Percentiles rank a stretch among this genome's conserved stretches.
phyloP scores from a whole-genome alignment of 2,113 vertebrate genomes.

The Anoplopoma fimbria region DNA sequence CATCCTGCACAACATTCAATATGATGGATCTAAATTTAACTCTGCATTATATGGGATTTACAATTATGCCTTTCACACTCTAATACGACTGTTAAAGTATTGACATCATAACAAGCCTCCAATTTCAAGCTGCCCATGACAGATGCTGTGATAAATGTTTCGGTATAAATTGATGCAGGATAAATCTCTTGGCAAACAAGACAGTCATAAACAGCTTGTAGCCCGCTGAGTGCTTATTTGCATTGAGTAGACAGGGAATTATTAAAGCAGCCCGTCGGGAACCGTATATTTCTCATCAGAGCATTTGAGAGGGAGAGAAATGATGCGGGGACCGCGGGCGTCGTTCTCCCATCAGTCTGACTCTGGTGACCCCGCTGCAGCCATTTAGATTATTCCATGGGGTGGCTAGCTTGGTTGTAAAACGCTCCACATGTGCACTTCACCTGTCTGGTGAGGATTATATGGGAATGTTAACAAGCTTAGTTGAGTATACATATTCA shows the following conservation, averaged over 20 bases:
- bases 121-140: slow-evolving; percentile 51
- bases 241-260: slow-evolving; percentile 54
- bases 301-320: not conserved
- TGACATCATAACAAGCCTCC: slow-evolving; percentile 57
- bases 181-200: slow-evolving; percentile 67
- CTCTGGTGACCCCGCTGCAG: not conserved
- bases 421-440: slow-evolving; percentile 53
- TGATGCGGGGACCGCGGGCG: not conserved
- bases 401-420: not conserved
- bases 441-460: slow-evolving; percentile 53
- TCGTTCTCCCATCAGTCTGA: slow-evolving; percentile 2
- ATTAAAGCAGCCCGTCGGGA: slow-evolving; percentile 45
- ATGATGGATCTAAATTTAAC: slow-evolving; percentile 52
- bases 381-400: slow-evolving; percentile 31
- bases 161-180: slow-evolving; percentile 66
- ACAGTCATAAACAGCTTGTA: slow-evolving; percentile 64
- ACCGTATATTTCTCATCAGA: not conserved
- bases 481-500: slow-evolving; percentile 67
- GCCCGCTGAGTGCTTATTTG: slow-evolving; percentile 64
- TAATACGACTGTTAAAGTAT: slow-evolving; percentile 59
- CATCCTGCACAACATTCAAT: not conserved
- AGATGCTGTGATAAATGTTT: slow-evolving; percentile 70
- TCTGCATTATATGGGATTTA: slow-evolving; percentile 44
- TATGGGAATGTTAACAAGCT: slow-evolving; percentile 65
- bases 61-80: slow-evolving; percentile 33